Evolutionary conservation across 92 coral and sea anemone genomes (phyloP), one percentile per base, ranked within the genome.

Genomic region (Muricea muricata): DNA sequence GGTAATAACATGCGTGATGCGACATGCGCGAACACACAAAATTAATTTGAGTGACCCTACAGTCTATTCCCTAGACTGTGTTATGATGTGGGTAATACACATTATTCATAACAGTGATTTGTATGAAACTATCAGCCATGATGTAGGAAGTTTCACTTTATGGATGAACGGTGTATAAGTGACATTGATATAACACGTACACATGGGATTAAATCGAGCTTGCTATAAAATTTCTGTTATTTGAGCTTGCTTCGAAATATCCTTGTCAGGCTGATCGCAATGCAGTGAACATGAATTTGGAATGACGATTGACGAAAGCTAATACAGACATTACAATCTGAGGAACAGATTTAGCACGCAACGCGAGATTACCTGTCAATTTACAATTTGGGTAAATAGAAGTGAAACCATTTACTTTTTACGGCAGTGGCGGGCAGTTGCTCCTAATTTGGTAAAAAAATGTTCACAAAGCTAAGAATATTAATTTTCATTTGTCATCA

Each of bases 401-500:
- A 0, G 15, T 8, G 12, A 45, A 45, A 45, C 4, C 50, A 54
- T 60, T 42, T 40, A 60, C 47, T 26, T 54, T 14, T 32, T 31
- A 35, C 63, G 50, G 28, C 46, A 31, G 60, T 26, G 52, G 21
- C 31, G 46, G 50, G 28, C 46, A 31, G 60, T 26, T 70, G 21
- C 31, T 24, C 66, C 58, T 65, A 26, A 24, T 30, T 56, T 45
- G 81, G 67, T 11, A 25, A 83, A 83, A 24, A 17, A 29, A 18
- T 41, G 58, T 21, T 40, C 60, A 52, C 23, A 0, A 52, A 52
- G 60, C 60, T 52, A 18, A 0, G 57, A 10, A 52, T 18, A 52
- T 18, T 10, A 3, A 52, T 52, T 52, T 52, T 20, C 60, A 52
- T 52, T 52, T 52, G 60, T 52, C 60, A 52, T 17, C 60, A 52